Percentiles rank a stretch among this genome's conserved stretches.
These are phyloP conservation scores for Bolborhynchus lineola DNA, from an alignment of 2,113 vertebrate species.

Conservation along the genomic window DNA sequence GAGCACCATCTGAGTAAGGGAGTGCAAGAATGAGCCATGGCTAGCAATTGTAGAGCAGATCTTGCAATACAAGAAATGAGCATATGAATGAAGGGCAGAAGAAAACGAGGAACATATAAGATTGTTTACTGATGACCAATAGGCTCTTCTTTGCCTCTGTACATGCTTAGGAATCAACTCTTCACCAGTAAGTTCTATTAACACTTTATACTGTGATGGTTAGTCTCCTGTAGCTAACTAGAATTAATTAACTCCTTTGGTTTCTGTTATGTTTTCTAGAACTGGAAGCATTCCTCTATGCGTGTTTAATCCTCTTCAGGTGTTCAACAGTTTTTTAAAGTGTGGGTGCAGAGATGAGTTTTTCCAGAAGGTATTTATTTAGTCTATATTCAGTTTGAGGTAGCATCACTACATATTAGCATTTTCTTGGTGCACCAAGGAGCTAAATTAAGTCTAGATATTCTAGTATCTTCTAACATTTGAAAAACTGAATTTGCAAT, in stretches of 20 bases:
- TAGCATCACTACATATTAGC: background rate
- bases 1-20: background rate
- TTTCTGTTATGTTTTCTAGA: background rate
- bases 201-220: background rate
- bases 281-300: background rate
- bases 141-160: background rate
- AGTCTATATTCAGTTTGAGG: background rate
- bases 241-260: background rate
- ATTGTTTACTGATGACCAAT: background rate
- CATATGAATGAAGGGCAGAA: background rate
- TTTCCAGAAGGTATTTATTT: background rate
- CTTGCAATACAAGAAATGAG: background rate
- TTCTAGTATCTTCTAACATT: background rate
- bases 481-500: background rate
- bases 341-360: background rate
- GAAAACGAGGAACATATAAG: background rate
- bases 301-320: background rate
- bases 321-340: background rate
- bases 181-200: background rate
- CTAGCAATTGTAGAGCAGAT: background rate
- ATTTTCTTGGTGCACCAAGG: background rate
- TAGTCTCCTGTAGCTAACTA: background rate
- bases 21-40: background rate
- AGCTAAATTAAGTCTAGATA: background rate
- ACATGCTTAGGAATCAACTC: background rate